Evolutionary conservation across 2,888 invertebrate species (phyloP), one percentile per base, ranked within the genome.

Genomic region (Drosophila kokeensis): DNA sequence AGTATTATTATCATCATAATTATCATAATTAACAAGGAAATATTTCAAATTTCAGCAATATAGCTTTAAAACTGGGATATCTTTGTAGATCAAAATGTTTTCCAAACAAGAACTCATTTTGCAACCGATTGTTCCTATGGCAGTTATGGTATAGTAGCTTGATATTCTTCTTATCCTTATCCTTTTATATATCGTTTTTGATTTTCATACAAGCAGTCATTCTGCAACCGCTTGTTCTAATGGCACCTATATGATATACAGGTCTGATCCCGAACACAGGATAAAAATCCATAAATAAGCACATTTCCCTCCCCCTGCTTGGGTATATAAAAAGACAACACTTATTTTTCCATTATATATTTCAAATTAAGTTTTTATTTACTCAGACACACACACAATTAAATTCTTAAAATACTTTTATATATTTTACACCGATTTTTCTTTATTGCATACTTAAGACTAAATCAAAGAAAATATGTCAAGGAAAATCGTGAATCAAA

Each of bases 321-420:
- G 21, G 2, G 11, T 13, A 42, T 2, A 38, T 38, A 24, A 11
- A 4, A 57, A 40, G 10, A 29, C 40, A 40, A 42, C 4, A n/a
- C 3, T 4, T 57, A 8, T 18, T 40, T 29, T 7, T 15, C 40
- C 15, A 15, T 30, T 21, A 57, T 42, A 30, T 30, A 21, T 15
- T 57, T 57, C 10, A 57, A 57, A 30, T 57, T 4, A 10, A 57
- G 24, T 42, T 21, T 57, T 57, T 57, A 57, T 57, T 57, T 40
- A 10, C 40, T 40, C 40, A 42, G 57, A 57, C 57, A 57, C 21
- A 42, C 38, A 54, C 45, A 45, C 45, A 29, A 30, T 42, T 6
- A 21, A 30, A 42, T 21, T n/a, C 50, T 30, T 30, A 42, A 30
- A 29, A 57, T 42, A 29, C 40, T 40, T 55, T 38, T 30, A 42